phyloP scores from a whole-genome alignment of 2,113 vertebrate genomes.

The Nanorana parkeri region DNA sequence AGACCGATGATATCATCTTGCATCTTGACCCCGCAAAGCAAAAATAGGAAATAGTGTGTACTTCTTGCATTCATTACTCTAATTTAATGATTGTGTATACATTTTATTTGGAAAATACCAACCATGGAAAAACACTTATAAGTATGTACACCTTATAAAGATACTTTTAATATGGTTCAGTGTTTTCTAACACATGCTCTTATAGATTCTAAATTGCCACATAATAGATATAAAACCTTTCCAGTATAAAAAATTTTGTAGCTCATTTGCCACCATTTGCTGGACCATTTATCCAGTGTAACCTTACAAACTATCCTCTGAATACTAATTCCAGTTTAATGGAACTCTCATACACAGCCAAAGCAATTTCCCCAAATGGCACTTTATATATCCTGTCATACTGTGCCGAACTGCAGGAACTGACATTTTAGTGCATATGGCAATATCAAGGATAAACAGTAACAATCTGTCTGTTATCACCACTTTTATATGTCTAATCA shows the following conservation, averaged over 20 bases:
- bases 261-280: constrained; percentile 27
- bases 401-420: constrained; percentile 43
- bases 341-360: constrained; percentile 16
- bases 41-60: too few relatives aligned
- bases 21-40: too few relatives aligned
- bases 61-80: neutral
- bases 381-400: constrained; percentile 50
- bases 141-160: neutral
- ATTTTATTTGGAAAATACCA: neutral
- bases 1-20: too few relatives aligned
- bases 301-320: constrained; percentile 4
- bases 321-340: constrained; percentile 38
- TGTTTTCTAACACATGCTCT: neutral
- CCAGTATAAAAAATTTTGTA: neutral
- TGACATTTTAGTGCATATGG: constrained; percentile 51
- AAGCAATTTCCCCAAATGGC: constrained; percentile 39
- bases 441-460: constrained; percentile 38
- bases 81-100: neutral
- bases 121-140: neutral
- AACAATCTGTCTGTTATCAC: constrained; percentile 35
- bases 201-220: neutral
- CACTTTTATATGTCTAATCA: constrained; percentile 14
- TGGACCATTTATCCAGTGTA: constrained; percentile 30
- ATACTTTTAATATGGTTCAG: neutral
- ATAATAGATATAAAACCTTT: constrained; percentile 1